These are phyloP conservation scores for Nannospalax galili DNA, from an alignment of 2,113 vertebrate genomes.

Conservation along the genomic window DNA sequence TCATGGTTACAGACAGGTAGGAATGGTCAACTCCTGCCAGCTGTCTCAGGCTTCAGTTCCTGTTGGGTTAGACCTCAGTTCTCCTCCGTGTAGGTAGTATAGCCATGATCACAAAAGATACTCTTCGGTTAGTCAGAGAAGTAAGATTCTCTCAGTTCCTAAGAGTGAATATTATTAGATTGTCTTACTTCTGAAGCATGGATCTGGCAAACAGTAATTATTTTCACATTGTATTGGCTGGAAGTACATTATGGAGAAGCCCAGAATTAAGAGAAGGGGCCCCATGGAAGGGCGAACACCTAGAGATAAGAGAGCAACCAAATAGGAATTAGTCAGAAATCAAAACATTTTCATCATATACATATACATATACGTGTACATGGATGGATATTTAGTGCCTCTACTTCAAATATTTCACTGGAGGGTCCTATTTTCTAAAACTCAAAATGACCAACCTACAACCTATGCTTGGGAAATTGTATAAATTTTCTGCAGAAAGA, in stretches of 20 bases:
- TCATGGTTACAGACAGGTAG: background rate
- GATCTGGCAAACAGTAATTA: background rate
- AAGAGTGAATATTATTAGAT: background rate
- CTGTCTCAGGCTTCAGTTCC: background rate
- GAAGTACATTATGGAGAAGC: background rate
- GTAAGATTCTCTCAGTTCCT: background rate
- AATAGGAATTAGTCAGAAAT: background rate
- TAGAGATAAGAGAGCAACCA: background rate
- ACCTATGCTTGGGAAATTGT: background rate
- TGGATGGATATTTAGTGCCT: background rate
- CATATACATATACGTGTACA: background rate
- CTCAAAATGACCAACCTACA: background rate
- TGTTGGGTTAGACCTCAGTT: background rate
- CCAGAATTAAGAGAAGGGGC: background rate
- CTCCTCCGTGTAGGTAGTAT: background rate
- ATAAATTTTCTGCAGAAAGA: conserved; percentile 29
- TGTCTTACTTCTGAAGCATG: background rate
- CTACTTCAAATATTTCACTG: conserved; percentile 30
- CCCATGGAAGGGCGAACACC: background rate
- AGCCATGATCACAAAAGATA: background rate
- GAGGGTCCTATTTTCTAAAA: background rate
- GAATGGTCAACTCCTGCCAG: no score
- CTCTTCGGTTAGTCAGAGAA: background rate
- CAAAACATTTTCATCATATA: background rate
- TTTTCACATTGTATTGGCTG: background rate